These are phyloP conservation scores for Acanthis flammea DNA, from an alignment of 2,797 vertebrate genomes.

Conservation along the genomic window DNA sequence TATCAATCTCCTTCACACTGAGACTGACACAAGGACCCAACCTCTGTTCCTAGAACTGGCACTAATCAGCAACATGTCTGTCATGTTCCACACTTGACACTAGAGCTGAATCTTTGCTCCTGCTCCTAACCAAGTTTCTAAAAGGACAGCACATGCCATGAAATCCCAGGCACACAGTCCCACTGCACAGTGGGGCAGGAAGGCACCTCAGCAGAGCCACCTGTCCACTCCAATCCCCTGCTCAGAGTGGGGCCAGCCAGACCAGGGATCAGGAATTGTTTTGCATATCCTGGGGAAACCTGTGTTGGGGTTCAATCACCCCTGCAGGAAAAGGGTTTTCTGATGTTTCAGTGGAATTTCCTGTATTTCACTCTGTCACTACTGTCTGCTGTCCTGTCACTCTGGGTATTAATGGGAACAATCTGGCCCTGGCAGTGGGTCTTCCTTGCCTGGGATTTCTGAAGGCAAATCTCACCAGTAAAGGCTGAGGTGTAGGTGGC, in stretches of 20 bases:
- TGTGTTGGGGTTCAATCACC: neutral
- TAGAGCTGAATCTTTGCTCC: neutral
- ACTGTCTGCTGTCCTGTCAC: neutral
- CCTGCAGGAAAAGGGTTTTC: neutral
- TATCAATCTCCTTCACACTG: neutral
- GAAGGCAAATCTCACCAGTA: neutral
- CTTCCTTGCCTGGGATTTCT: neutral
- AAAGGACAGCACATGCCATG: neutral
- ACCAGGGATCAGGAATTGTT: neutral
- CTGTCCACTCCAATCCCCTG: fast-evolving
- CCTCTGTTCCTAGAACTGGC: neutral
- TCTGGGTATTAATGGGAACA: neutral
- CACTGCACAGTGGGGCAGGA: fast-evolving
- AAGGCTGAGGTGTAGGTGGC: neutral
- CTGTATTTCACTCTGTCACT: neutral
- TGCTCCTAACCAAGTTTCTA: neutral
- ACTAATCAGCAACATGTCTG: neutral
- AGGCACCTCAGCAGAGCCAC: neutral
- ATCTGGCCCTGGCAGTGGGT: neutral
- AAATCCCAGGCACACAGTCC: neutral
- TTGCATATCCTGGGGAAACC: neutral
- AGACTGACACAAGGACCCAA: neutral
- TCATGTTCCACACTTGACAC: fast-evolving
- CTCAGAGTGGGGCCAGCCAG: neutral
- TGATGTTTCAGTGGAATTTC: neutral